Evolutionary conservation across 2,113 vertebrate species (phyloP).

Genomic region (Larimichthys crocea): DNA sequence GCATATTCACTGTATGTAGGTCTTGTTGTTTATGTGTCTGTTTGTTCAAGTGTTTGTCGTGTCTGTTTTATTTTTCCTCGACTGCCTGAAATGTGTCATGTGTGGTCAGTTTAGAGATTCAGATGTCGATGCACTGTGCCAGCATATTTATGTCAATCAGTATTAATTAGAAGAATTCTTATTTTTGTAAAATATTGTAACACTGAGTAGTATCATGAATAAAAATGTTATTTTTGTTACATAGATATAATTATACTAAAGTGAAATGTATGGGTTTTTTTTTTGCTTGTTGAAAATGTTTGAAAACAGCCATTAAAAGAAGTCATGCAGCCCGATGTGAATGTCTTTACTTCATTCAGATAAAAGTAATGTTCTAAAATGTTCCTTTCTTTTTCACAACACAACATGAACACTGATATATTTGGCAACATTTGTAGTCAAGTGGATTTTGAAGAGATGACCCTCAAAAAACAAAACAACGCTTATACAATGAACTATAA

Average conservation of each 20-base stretch:
- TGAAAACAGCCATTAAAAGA: constrained; percentile 29
- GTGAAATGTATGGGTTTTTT: not conserved
- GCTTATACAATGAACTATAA: not conserved
- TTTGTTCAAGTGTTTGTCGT: not conserved
- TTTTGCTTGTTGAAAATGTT: constrained; percentile 12
- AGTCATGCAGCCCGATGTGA: not conserved
- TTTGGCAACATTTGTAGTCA: not conserved
- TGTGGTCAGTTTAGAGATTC: not conserved
- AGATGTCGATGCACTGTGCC: constrained; percentile 12
- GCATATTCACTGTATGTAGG: not conserved
- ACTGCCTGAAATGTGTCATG: not conserved
- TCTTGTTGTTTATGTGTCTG: not conserved
- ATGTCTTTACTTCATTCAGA: not conserved
- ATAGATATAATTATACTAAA: not conserved
- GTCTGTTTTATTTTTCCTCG: not conserved
- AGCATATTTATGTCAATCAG: constrained; percentile 49
- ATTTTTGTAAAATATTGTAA: constrained; percentile 36
- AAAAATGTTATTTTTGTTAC: constrained; percentile 48
- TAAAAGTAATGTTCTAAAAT: not conserved
- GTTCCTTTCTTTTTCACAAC: not conserved
- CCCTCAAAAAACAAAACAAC: not conserved
- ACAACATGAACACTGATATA: not conserved
- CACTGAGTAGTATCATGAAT: not conserved
- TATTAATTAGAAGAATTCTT: constrained; percentile 58
- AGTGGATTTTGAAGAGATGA: not conserved